Conservation (phyloP, 2,113 vertebrate genomes). For the Macrotis lagotis region DNA sequence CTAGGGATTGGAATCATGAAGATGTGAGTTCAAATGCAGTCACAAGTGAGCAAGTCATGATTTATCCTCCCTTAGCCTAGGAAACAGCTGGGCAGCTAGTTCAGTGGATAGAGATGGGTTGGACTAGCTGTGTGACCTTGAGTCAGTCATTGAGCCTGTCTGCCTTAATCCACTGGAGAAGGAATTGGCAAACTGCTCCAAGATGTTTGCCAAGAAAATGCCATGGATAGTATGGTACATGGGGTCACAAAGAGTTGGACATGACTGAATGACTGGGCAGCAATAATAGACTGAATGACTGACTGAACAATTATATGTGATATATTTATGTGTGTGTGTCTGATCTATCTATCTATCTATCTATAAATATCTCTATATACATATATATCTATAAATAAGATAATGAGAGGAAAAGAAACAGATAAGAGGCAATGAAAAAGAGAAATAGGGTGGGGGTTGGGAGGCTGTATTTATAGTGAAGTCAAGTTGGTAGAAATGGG, state of each 20-base stretch:
- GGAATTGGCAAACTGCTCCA: neutral
- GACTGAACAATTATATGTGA: no score
- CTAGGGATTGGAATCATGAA: neutral
- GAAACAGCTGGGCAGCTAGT: no score
- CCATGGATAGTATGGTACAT: neutral
- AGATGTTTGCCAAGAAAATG: neutral
- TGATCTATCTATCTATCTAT: no score
- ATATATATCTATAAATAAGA: no score
- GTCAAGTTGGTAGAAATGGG: neutral
- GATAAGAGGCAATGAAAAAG: neutral
- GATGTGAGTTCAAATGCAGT: neutral
- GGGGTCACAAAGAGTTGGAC: neutral
- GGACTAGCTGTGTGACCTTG: neutral
- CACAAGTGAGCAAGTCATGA: no score
- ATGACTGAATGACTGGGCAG: neutral
- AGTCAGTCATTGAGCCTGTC: neutral
- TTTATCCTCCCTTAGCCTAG: no score
- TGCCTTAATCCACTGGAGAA: neutral
- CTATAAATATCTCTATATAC: no score
- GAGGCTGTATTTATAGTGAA: neutral
- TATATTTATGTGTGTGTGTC: no score
- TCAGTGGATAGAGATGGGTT: no score
- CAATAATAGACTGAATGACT: no score
- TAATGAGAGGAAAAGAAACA: neutral
- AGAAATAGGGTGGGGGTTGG: neutral